Conservation (phyloP, 2,113 vertebrate species). For the Corythaeola cristata region DNA sequence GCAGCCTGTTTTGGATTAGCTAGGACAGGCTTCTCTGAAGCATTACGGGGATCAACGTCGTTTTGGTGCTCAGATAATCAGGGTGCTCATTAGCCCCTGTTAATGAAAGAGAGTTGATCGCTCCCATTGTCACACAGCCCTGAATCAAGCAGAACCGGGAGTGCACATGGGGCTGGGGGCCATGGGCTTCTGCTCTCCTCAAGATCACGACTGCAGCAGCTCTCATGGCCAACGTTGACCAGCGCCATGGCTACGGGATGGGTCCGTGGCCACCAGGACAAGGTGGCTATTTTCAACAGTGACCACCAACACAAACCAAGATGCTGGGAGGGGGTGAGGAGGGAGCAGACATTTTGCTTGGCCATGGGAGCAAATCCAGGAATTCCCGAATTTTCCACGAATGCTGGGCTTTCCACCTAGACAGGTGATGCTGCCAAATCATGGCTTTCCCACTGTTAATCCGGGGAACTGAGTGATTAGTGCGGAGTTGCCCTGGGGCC, state of each 20-base stretch:
- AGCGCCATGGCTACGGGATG: accelerated
- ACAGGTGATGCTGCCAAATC: background rate
- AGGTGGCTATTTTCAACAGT: background rate
- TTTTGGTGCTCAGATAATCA: background rate
- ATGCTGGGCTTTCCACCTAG: background rate
- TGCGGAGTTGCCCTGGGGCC: background rate
- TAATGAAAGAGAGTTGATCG: background rate
- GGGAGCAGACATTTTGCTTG: background rate
- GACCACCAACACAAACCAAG: background rate
- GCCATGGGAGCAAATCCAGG: background rate
- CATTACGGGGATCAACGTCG: background rate
- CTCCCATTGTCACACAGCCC: background rate
- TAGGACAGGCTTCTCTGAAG: background rate
- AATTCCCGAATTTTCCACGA: background rate
- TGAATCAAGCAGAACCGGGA: background rate
- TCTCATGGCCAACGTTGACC: background rate
- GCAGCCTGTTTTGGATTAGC: background rate
- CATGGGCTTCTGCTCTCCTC: background rate
- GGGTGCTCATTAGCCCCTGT: accelerated
- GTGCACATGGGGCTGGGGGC: background rate
- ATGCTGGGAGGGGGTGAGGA: too few species aligned
- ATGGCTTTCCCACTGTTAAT: background rate
- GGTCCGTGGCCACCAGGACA: background rate
- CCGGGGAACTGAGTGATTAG: background rate
- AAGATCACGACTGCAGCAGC: background rate